Evolutionary conservation across 2,888 invertebrate genomes (phyloP).

Genomic region (Tuta absoluta): DNA sequence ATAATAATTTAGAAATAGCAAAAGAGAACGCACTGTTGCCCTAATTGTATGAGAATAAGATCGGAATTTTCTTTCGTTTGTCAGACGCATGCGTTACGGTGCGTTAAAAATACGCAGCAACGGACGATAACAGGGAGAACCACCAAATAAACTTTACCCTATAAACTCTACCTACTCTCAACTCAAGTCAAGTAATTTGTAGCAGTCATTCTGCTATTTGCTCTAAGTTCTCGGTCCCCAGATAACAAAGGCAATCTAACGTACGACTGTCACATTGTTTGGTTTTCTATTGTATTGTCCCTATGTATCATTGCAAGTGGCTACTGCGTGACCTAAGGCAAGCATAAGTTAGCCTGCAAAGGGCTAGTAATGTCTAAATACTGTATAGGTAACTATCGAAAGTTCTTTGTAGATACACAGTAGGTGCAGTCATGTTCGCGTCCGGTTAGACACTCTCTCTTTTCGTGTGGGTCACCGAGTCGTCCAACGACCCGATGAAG

Average conservation of each 20-base stretch:
- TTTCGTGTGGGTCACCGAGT: too few relatives aligned
- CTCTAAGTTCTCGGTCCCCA: conserved; percentile 12
- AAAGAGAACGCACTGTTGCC: too few relatives aligned
- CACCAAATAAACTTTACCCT: neutral
- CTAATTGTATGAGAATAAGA: too few relatives aligned
- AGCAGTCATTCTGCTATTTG: neutral
- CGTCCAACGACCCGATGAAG: too few relatives aligned
- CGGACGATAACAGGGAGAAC: too few relatives aligned
- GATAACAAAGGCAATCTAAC: conserved; percentile 23
- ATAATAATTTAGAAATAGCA: too few relatives aligned
- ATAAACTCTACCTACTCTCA: neutral
- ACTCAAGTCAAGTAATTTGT: neutral
- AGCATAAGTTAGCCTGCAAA: conserved; percentile 14
- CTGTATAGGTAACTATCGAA: neutral
- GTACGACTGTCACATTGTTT: conserved; percentile 4
- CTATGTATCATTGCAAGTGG: conserved; percentile 17
- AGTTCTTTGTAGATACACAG: conserved; percentile 45
- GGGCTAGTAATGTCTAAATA: neutral
- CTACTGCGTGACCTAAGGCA: conserved; percentile 13
- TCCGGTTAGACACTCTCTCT: too few relatives aligned
- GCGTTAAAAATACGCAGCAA: too few relatives aligned
- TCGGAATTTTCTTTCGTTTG: too few relatives aligned
- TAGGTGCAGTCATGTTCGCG: too few relatives aligned
- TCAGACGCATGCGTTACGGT: too few relatives aligned
- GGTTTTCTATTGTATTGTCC: conserved; percentile 20